Percentiles rank a stretch among this genome's conserved stretches.
Evolutionary conservation across 2,888 invertebrate genomes (phyloP).

Genomic region (Lasioglossum lativentre): DNA sequence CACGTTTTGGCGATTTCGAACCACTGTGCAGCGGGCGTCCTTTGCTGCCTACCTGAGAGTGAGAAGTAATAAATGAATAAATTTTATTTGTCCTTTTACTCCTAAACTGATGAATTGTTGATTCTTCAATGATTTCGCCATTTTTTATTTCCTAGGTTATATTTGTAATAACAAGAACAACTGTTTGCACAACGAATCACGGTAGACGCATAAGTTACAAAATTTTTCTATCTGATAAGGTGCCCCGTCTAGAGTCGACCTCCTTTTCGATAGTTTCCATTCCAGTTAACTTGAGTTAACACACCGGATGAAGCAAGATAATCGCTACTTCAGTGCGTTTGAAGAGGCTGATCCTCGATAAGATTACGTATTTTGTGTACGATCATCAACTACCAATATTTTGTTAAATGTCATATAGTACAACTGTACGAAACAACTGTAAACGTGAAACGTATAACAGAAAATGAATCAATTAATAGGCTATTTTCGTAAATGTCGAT

Average conservation of each 20-base stretch:
- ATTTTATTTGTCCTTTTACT: background rate
- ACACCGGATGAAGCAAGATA: conserved; percentile 52
- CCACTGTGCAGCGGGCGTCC: no score
- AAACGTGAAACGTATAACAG: background rate
- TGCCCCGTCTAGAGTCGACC: conserved; percentile 44
- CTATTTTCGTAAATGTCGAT: background rate
- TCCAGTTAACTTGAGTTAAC: conserved; percentile 43
- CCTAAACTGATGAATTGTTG: background rate
- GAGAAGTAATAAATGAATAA: background rate
- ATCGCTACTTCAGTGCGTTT: conserved; percentile 31
- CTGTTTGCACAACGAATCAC: background rate
- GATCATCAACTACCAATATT: conserved; percentile 20
- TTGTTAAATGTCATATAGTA: conserved; percentile 8
- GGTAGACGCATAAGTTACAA: conserved; percentile 8
- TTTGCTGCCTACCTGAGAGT: no score
- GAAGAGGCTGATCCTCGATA: conserved; percentile 56
- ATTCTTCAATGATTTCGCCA: background rate
- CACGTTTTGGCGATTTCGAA: no score
- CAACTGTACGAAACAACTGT: background rate
- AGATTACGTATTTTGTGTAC: conserved; percentile 61
- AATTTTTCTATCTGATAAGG: conserved; percentile 36
- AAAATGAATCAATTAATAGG: background rate
- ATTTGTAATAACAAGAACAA: background rate
- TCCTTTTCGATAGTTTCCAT: conserved; percentile 40
- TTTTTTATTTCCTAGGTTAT: background rate